Percentiles rank a stretch among this genome's conserved stretches.
phyloP scores from a whole-genome alignment of 2,797 vertebrate genomes.

The Allobates femoralis region DNA sequence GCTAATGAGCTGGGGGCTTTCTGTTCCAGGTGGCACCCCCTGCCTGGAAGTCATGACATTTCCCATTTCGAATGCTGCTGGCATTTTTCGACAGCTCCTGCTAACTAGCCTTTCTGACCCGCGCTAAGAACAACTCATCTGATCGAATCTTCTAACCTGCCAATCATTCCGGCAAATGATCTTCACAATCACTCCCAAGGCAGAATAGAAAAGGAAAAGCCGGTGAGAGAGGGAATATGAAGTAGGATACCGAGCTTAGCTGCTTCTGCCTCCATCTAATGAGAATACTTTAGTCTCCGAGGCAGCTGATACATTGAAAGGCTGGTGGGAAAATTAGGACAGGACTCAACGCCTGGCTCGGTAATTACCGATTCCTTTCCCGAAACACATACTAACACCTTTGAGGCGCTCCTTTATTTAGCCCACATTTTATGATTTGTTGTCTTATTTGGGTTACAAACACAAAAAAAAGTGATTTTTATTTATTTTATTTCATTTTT shows the following conservation, averaged over 20 bases:
- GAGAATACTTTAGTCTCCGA: constrained; percentile 78
- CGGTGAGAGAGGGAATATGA: constrained; percentile 70
- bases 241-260: constrained; percentile 70
- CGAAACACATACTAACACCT: constrained; percentile 75
- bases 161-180: constrained; percentile 84
- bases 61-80: constrained; percentile 84
- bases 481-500: constrained; percentile 44
- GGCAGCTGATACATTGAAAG: constrained; percentile 78
- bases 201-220: constrained; percentile 69
- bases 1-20: constrained; percentile 85
- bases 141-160: constrained; percentile 84
- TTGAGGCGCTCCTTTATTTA: constrained; percentile 68
- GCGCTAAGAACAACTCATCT: constrained; percentile 84
- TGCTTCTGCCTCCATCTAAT: constrained; percentile 79
- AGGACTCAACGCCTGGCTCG: constrained; percentile 75
- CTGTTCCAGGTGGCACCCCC: constrained; percentile 85
- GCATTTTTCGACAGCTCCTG: constrained; percentile 82
- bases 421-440: background rate
- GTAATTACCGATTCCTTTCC: constrained; percentile 77
- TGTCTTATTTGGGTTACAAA: no score
- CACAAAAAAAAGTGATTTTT: constrained; percentile 54
- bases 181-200: constrained; percentile 84
- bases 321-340: constrained; percentile 81
- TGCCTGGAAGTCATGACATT: constrained; percentile 83
- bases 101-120: constrained; percentile 84